Base-by-base conservation (phyloP, 2,113 vertebrate genomes). In the Pogonocichla stellata region DNA sequence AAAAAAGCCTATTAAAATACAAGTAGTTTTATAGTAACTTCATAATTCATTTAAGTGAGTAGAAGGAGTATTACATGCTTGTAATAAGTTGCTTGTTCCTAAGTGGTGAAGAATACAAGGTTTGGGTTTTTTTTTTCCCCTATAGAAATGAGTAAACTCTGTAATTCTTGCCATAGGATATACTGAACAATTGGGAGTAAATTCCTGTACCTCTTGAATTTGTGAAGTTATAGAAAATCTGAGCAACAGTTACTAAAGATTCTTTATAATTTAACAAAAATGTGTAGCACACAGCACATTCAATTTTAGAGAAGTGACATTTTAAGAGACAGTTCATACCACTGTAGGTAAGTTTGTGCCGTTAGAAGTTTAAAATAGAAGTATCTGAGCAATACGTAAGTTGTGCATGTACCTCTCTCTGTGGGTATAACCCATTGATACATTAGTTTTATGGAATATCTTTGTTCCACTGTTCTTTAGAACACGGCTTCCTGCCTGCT, bases 231-330 rank as follows among this genome's bases (percentile, higher is more conserved):
- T 3, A 25, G 48, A 64, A 77, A 83, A 80, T 80, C 57, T 64
- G 22, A 80, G 22, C 10, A 86, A n/a, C 33, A 51, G n/a, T 73
- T 92, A 65, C 31, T 82, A 61, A 75, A 25, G 36, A 1, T n/a
- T 90, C 50, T 82, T 72, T 17, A 34, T 64, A 80, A 67, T 56
- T 80, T 0, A 54, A 86, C 80, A 61, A 50, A 72, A 80, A 48
- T 1, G 4, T 17, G 9, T 56, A 72, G 9, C 22, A 56, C 40
- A 47, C 14, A 77, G n/a, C 19, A 57, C 19, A 36, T 70, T 77
- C 14, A 43, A 0, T 90, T 25, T 65, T 69, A 36, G n/a, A 86
- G 31, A 82, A 64, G n/a, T 64, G 29, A 31, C 0, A 0, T 82
- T 86, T 67, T 81, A 51, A 47, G 62, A 83, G 53, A 67, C 38